Evolutionary conservation across 1,140 invertebrate genomes (phyloP).

Genomic region (Drosophila persimilis): DNA sequence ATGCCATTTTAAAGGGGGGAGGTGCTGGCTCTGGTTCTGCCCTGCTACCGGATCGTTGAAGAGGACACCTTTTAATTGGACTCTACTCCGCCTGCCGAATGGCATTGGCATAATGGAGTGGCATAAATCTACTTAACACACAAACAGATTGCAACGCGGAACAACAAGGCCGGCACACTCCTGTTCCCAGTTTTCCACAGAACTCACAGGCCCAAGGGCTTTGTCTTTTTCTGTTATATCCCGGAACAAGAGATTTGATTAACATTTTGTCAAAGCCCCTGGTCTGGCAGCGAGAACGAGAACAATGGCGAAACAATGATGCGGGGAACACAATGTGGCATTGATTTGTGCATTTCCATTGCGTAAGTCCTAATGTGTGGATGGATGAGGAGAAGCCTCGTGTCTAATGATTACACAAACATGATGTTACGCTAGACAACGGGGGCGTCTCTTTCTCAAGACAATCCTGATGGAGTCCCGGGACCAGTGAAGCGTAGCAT

Average conservation of each 20-base stretch:
- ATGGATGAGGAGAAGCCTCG: constrained; percentile 11
- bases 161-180: constrained; percentile 35
- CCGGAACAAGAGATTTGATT: constrained; percentile 50
- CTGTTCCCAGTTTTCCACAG: not conserved
- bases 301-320: constrained; percentile 21
- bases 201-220: not conserved
- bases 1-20: constrained; percentile 10
- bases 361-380: constrained; percentile 4
- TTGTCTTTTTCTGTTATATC: constrained; percentile 24
- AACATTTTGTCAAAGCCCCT: constrained; percentile 39
- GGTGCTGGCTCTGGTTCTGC: not conserved
- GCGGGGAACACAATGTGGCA: constrained; percentile 28
- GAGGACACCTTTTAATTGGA: constrained; percentile 33
- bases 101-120: constrained; percentile 34
- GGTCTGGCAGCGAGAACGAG: constrained; percentile 23
- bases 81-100: constrained; percentile 29
- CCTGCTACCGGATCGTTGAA: not conserved
- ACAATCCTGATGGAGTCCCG: constrained; percentile 1
- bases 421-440: not conserved
- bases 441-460: not conserved
- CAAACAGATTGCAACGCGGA: constrained; percentile 23
- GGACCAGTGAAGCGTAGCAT: constrained; percentile 9
- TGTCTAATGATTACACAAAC: constrained; percentile 21
- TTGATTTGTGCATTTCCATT: constrained; percentile 41
- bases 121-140: constrained; percentile 48